Base-by-base conservation (phyloP, 2,113 vertebrate species). In the Sylvietta virens region DNA sequence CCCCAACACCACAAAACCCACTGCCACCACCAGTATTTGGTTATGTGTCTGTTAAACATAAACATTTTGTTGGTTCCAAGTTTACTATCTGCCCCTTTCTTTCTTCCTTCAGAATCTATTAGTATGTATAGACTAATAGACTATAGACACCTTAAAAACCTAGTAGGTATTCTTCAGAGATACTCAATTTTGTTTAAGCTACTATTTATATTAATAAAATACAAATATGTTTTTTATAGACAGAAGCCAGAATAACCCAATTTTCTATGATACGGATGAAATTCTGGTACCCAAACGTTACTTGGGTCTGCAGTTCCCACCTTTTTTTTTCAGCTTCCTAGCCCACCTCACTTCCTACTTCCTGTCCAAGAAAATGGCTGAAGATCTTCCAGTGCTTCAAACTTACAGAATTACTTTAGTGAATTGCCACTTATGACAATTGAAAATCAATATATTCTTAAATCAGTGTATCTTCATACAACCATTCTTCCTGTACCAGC, bases 271-370 rank as follows among this genome's bases (percentile, higher is more conserved):
- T 7, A 61, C 1, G 22, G 19, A 14, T 35, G 15, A 51, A 66
- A 61, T 79, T 71, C 35, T 60, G 27, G 6, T 23, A 42, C 10
- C 17, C 8, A 39, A 65, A 22, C 2, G 0, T 31, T 26, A 21
- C 58, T 39, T 69, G 35, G 22, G 19, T 50, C 33, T 50, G 22
- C 11, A 45, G 15, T 30, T 73, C 26, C 2, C 3, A 5, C 10
- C 5, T 23, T 26, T 53, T 44, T 40, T 74, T 22, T 4, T 17
- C 10, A 50, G 5, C 10, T n/a, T 51, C 22, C 7, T 22, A 51
- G 6, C 1, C 7, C 8, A 28, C 2, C 1, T 1, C 3, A 9
- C 5, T 2, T 19, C 35, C 7, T 13, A 57, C 2, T 2, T 47
- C 4, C 13, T 31, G 3, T 6, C 12, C 30, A 62, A 23, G n/a